These are phyloP conservation scores for Anguilla japonica DNA, from an alignment of 2,113 vertebrate species.

Conservation along the genomic window DNA sequence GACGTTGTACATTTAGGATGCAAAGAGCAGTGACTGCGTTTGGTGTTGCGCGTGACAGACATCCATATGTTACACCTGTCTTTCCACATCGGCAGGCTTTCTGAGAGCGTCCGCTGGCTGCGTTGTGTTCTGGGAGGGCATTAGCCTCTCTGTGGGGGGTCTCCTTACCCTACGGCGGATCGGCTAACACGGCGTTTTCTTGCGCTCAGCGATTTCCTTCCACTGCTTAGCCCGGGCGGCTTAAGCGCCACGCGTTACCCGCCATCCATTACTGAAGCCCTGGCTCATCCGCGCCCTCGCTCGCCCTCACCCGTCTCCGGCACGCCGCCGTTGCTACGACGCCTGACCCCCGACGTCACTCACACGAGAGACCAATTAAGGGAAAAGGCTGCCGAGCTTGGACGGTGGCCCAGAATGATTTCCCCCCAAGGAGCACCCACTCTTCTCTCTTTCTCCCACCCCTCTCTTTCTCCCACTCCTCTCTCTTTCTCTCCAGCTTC, in stretches of 20 bases:
- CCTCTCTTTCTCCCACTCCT: background rate
- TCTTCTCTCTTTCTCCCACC: background rate
- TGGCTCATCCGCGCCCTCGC: background rate
- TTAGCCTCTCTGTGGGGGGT: background rate
- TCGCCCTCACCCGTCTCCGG: background rate
- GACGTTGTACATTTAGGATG: background rate
- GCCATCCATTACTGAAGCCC: constrained; percentile 7
- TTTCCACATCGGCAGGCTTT: background rate
- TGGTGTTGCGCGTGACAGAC: background rate
- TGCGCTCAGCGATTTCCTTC: background rate
- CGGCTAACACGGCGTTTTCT: background rate
- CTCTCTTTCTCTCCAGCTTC: background rate
- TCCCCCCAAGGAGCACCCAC: background rate
- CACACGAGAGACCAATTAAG: constrained; percentile 24
- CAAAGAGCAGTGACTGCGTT: background rate
- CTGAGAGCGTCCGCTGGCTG: background rate
- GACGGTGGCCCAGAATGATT: constrained; percentile 16
- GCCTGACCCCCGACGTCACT: background rate
- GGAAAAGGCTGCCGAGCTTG: background rate
- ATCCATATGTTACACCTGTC: background rate
- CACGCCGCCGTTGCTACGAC: background rate
- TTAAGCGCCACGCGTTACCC: constrained; percentile 7
- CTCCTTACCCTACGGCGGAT: background rate
- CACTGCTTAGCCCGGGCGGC: background rate
- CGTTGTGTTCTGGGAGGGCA: background rate